Base-by-base conservation (phyloP, 1,140 invertebrate species). In the Magallana ariakensis region DNA sequence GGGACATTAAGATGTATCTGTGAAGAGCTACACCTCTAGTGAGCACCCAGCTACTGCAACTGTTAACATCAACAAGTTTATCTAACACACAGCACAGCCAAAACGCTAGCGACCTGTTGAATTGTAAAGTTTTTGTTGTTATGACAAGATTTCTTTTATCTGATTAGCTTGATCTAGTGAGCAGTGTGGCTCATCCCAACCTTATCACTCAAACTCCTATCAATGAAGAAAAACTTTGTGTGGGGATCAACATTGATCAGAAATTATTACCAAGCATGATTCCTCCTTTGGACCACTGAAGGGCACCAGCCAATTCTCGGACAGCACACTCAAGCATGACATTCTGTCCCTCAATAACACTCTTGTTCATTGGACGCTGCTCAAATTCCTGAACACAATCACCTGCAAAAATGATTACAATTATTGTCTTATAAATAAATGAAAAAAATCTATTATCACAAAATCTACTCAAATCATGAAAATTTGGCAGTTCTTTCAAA, bases 1-100 rank as follows among this genome's bases (percentile, higher is more conserved):
- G 66, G 66, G 66, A 70, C 66, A 70, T 70, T 70, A 70, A 19
- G 66, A 70, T 70, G 66, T 70, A 70, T 70, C 66, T 70, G 66
- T 70, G 22, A 5, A 26, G 7, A 70, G 66, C 22, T 70, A 33
- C 66, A 70, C 66, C 66, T 33, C 22, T 0, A 70, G 11, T 26
- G 66, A 26, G 66, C 33, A 22, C 13, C 8, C 66, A 70, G 66
- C 66, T 19, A 70, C 66, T 26, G 66, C 22, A 70, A 22, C 6
- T 9, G n/a, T 70, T 70, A 70, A 70, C 22, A 70, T 70, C 66
- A 70, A 70, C 22, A 70, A 70, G 19, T 22, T 22, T 66, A 11
- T 22, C 62, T 9, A 33, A 22, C 9, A 22, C 10, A 70, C n/a
- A 7, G 7, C 22, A 70, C 8, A 8, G 58, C 5, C 15, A 60